A percentile compares a stretch with the other conserved stretches of the same genome.
Evolutionary conservation across 2,113 vertebrate genomes (phyloP).

Genomic region (Cyphomyrus discorhynchus): DNA sequence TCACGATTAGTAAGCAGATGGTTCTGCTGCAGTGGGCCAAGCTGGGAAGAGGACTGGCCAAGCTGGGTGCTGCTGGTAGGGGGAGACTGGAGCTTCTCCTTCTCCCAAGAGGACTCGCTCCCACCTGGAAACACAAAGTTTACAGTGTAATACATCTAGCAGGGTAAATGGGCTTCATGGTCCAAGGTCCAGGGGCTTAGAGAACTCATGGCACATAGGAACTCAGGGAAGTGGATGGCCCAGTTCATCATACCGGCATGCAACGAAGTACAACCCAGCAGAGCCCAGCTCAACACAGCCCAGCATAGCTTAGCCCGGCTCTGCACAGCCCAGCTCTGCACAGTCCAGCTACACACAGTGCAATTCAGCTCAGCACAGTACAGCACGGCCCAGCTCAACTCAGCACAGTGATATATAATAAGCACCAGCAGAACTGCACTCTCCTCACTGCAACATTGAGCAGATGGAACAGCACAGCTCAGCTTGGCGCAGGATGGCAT

Average conservation of each 20-base stretch:
- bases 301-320: too few species aligned
- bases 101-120: conserved; percentile 70
- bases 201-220: background rate
- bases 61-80: conserved; percentile 58
- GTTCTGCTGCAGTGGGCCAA: conserved; percentile 69
- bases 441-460: background rate
- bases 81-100: conserved; percentile 68
- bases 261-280: background rate
- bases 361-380: too few species aligned
- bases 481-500: background rate
- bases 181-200: background rate
- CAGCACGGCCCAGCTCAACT: background rate
- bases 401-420: too few species aligned
- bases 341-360: background rate
- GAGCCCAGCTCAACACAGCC: background rate
- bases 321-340: too few species aligned
- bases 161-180: background rate
- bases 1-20: conserved; percentile 68
- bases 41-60: conserved; percentile 53
- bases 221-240: background rate
- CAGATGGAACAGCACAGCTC: background rate
- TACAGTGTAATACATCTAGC: background rate
- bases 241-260: background rate
- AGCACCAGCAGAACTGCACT: background rate
- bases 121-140: conserved; percentile 54